Percentiles rank a stretch among this genome's conserved stretches.
Conservation (phyloP, 2,888 invertebrate species). For the Melipona beecheii region DNA sequence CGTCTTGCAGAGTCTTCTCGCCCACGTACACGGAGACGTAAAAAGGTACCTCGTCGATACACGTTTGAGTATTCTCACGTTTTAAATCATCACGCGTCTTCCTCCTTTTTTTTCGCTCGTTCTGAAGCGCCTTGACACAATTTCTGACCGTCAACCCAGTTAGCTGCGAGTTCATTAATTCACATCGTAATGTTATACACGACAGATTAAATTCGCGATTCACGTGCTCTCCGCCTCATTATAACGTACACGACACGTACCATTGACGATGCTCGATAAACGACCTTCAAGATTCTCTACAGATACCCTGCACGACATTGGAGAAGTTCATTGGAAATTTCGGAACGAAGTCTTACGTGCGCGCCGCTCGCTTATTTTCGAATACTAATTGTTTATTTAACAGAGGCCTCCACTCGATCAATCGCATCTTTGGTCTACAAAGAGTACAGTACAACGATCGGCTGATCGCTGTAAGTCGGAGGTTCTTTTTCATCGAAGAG, state of each 20-base stretch:
- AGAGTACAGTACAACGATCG: not conserved
- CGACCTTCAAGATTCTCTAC: slow-evolving; percentile 23
- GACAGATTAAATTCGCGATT: slow-evolving; percentile 34
- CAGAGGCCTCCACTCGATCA: slow-evolving; percentile 1
- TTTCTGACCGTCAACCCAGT: slow-evolving; percentile 44
- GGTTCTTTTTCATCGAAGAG: not conserved
- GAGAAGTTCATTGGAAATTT: slow-evolving; percentile 46
- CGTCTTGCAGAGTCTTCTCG: not conserved
- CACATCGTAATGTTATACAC: slow-evolving; percentile 29
- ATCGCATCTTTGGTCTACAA: too few species aligned
- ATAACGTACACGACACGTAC: not conserved
- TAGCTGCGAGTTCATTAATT: slow-evolving; percentile 47
- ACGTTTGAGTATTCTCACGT: slow-evolving; percentile 15
- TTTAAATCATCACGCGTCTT: slow-evolving; percentile 14
- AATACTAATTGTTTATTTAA: slow-evolving; percentile 41
- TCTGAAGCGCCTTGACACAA: slow-evolving; percentile 57
- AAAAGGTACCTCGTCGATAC: not conserved
- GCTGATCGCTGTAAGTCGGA: too few species aligned
- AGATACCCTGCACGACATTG: slow-evolving; percentile 33
- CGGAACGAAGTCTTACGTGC: slow-evolving; percentile 30
- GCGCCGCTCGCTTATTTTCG: not conserved
- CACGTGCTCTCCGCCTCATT: not conserved
- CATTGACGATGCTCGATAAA: slow-evolving; percentile 35
- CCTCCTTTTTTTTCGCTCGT: slow-evolving; percentile 10
- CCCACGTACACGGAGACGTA: not conserved